A percentile compares a stretch with the other conserved stretches of the same genome.
Conservation (phyloP, 2,113 vertebrate genomes). For the Indicator maculatus region DNA sequence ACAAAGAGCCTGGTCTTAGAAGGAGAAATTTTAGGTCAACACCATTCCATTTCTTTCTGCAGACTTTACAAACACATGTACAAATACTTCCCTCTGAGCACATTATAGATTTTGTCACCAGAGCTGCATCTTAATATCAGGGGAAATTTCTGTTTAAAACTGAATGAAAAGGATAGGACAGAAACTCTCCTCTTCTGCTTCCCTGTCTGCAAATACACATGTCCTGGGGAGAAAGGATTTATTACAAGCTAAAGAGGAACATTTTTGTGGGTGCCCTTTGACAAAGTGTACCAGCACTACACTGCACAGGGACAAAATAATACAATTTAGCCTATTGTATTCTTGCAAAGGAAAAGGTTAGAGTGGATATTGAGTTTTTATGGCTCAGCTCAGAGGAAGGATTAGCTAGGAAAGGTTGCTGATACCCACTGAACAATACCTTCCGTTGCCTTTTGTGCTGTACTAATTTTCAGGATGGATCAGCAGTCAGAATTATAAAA, state of each 20-base stretch:
- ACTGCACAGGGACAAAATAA: slow-evolving; percentile 1
- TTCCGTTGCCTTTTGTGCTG: neutral
- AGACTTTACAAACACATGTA: neutral
- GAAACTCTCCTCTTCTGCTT: neutral
- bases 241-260: slow-evolving; percentile 15
- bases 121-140: neutral
- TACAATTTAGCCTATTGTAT: slow-evolving; percentile 37
- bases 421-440: neutral
- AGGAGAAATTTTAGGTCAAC: neutral
- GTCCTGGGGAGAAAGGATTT: slow-evolving; percentile 13
- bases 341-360: slow-evolving; percentile 11
- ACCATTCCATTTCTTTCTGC: neutral
- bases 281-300: neutral
- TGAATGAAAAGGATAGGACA: neutral
- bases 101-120: neutral
- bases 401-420: neutral
- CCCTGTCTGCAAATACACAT: neutral
- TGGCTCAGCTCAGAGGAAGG: neutral
- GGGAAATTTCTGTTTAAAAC: neutral
- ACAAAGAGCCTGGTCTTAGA: neutral
- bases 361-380: neutral
- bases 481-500: neutral
- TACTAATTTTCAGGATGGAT: slow-evolving; percentile 3
- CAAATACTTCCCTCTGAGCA: neutral
- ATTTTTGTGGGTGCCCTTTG: slow-evolving; percentile 35